Base-by-base conservation (phyloP, 2,888 invertebrate genomes). In the Morpho helenor region DNA sequence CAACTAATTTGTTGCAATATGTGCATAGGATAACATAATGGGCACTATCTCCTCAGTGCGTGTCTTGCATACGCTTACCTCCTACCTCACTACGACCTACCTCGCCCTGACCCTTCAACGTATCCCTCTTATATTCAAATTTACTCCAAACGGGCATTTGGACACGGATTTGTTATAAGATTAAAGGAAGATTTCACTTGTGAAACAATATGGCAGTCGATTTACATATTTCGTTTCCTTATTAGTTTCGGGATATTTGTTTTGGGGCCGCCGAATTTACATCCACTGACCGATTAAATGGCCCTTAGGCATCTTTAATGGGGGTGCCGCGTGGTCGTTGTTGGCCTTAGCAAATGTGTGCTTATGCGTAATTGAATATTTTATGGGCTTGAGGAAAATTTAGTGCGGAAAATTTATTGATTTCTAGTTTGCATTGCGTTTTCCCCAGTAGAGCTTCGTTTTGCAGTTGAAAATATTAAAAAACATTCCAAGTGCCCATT, bases 1-100 rank as follows among this genome's bases (percentile, higher is more conserved):
- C 90, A 87, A 91, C 91, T 91, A 91, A 91, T 91, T 91, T 91
- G 90, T 84, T 91, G 90, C 91, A 91, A 89, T 91, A 91, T 91
- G 91, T 91, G 91, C 91, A 89, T 87, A 90, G 91, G 90, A 88
- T 88, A 83, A 82, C 84, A 82, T 87, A 86, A 87, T 83, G 84
- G 82, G 72, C 85, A 81, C 87, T 90, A 90, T 90, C 89, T 86
- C 76, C 75, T 71, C 74, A 77, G 88, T 84, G 87, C 89, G 90
- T 89, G 89, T 86, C 88, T 87, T 84, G 90, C 90, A 91, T 91
- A 90, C 83, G 84, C 85, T 85, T 86, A 80, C 82, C 73, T 80
- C 80, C 79, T 79, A 80, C 76, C 80, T 77, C 71, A 74, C 82
- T 78, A 74, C 80, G 79, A 79, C 82, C 78, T 74, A 77, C 73